Base-by-base conservation (phyloP, 2,888 invertebrate species). In the Dugesia japonica region DNA sequence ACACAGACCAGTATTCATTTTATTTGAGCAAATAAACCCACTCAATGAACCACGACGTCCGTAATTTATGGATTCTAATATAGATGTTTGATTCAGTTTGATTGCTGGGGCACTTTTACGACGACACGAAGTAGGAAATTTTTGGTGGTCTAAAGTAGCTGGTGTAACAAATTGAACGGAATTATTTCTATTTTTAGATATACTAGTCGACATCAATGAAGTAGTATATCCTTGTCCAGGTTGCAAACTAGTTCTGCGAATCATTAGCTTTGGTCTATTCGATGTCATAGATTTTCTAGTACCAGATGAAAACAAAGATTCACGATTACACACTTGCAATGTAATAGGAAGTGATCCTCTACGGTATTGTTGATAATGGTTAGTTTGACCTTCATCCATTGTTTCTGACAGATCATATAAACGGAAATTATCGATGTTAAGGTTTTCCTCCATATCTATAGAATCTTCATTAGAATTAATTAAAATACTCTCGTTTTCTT, bases 261-360 rank as follows among this genome's bases (percentile, higher is more conserved):
- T 23, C 56, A 56, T 56, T 56, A 56, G n/a, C 23, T 56, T 56
- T n/a, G 56, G 23, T 23, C 56, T 56, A n/a, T 56, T 56, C n/a
- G 56, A 56, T 20, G 56, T 1, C 9, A 56, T 20, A 31, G 4
- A 7, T 56, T 56, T 56, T 23, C 56, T 56, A 56, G 17, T n/a
- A 56, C 23, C 23, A 4, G 56, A 56, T 13, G 56, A 56, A 56
- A 56, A 56, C 17, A 56, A 23, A 56, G 56, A 56, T 9, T 56
- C 56, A 13, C 56, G 56, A 23, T 56, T 56, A 23, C 56, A 56
- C 23, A n/a, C 7, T 23, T 56, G 56, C n/a, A 56, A 23, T 13
- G 56, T 73, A 38, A 31, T 28, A 23, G 74, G 74, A 23, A 73
- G 74, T 17, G 74, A 73, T n/a, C 74, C 74, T 26, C 74, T 28